Conservation (phyloP, 2,888 invertebrate genomes). For the Parasteatoda lunata region DNA sequence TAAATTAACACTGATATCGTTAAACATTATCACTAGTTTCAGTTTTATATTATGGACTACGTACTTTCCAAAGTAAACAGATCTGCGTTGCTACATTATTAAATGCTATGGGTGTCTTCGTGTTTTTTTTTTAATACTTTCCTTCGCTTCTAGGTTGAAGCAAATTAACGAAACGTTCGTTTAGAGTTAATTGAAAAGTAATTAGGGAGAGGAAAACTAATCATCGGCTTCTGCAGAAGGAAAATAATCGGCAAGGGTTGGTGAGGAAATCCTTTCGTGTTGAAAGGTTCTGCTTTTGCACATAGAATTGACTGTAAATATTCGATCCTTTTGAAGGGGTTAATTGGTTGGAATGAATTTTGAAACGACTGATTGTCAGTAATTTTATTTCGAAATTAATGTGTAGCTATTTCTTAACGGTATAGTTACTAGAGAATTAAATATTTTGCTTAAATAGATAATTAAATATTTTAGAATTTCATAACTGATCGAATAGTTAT, state of each 20-base stretch:
- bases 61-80: not conserved
- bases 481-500: too few species aligned
- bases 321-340: too few species aligned
- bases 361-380: too few species aligned
- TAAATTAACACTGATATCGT: conserved; percentile 40
- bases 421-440: too few species aligned
- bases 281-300: not conserved
- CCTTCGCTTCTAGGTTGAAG: not conserved
- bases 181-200: conserved; percentile 61
- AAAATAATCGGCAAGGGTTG: conserved; percentile 19
- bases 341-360: too few species aligned
- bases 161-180: conserved; percentile 45
- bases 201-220: conserved; percentile 40
- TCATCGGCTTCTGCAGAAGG: conserved; percentile 15
- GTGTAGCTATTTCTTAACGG: too few species aligned
- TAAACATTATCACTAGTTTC: not conserved
- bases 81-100: conserved; percentile 42
- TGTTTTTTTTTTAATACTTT: conserved; percentile 15
- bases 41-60: not conserved
- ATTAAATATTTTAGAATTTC: too few species aligned
- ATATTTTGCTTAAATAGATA: too few species aligned
- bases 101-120: conserved; percentile 29
- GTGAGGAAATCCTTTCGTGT: conserved; percentile 23
- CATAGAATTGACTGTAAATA: too few species aligned
- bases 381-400: too few species aligned